Evolutionary conservation across 1,140 invertebrate genomes (phyloP).

Genomic region (Drosophila willistoni): DNA sequence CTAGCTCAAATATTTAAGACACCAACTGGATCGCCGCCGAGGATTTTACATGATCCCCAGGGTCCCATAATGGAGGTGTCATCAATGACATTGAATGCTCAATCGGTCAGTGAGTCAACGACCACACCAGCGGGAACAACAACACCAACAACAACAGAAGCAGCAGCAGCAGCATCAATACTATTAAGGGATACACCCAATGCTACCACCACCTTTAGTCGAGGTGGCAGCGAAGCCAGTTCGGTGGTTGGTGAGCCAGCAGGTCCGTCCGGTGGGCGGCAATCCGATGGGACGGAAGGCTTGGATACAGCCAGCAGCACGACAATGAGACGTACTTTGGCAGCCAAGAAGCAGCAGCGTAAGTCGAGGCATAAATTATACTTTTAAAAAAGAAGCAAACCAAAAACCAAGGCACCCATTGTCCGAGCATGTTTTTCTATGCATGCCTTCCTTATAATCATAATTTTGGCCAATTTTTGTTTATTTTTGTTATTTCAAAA

Average conservation of each 20-base stretch:
- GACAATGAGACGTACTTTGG: constrained; percentile 1
- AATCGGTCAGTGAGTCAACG: not conserved
- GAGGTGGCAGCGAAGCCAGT: constrained; percentile 19
- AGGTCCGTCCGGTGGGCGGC: not conserved
- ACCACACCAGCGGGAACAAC: not conserved
- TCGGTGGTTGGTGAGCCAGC: not conserved
- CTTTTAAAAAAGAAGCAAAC: not conserved
- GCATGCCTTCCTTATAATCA: not conserved
- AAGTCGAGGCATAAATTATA: constrained; percentile 17
- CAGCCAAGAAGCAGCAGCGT: constrained; percentile 36
- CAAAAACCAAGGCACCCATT: not conserved
- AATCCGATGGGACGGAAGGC: not conserved
- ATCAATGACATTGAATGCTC: constrained; percentile 3
- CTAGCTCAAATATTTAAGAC: constrained; percentile 87
- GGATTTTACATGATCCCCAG: constrained; percentile 83
- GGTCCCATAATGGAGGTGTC: constrained; percentile 14
- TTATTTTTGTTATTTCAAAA: not conserved
- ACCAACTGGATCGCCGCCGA: constrained; percentile 88
- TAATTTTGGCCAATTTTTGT: not conserved
- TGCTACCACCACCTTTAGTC: constrained; percentile 9
- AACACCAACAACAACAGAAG: not conserved
- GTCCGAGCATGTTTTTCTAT: not conserved
- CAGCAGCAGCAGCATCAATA: not conserved
- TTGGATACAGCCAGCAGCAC: constrained; percentile 7
- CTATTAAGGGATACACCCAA: not conserved